A percentile compares a stretch with the other conserved stretches of the same genome.
These are phyloP conservation scores for Thymallus thymallus DNA, from an alignment of 2,113 vertebrate genomes.

Conservation along the genomic window DNA sequence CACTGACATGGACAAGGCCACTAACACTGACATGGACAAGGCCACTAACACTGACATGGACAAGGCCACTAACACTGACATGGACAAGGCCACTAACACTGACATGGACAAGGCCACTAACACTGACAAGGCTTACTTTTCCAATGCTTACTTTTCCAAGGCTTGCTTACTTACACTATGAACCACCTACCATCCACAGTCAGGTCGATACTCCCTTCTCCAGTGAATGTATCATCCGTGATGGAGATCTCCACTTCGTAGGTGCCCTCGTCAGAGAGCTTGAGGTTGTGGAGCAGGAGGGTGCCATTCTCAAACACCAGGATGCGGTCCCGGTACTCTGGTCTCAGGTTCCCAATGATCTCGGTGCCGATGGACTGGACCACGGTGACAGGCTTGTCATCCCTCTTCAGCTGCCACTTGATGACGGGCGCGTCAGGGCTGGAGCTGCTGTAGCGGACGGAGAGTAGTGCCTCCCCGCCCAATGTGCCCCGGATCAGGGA, in stretches of 20 bases:
- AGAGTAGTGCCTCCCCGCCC: constrained; percentile 87
- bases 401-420: constrained; percentile 90
- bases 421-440: constrained; percentile 89
- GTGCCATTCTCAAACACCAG: constrained; percentile 92
- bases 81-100: too few species aligned
- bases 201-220: constrained; percentile 90
- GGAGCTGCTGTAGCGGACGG: constrained; percentile 85
- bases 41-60: too few species aligned
- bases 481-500: constrained; percentile 78
- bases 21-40: too few species aligned
- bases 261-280: constrained; percentile 83
- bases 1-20: too few species aligned
- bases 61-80: too few species aligned
- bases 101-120: too few species aligned
- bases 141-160: too few species aligned
- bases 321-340: constrained; percentile 90
- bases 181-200: constrained; percentile 86
- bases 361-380: constrained; percentile 93
- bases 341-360: constrained; percentile 88
- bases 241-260: constrained; percentile 97
- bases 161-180: too few species aligned
- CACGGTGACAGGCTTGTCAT: constrained; percentile 88
- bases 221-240: constrained; percentile 90
- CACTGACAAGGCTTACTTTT: too few species aligned
- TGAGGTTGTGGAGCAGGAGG: constrained; percentile 87